Evolutionary conservation across 1,140 invertebrate species (phyloP), one percentile per base, ranked within the genome.

Genomic region (Rhyzopertha dominica): DNA sequence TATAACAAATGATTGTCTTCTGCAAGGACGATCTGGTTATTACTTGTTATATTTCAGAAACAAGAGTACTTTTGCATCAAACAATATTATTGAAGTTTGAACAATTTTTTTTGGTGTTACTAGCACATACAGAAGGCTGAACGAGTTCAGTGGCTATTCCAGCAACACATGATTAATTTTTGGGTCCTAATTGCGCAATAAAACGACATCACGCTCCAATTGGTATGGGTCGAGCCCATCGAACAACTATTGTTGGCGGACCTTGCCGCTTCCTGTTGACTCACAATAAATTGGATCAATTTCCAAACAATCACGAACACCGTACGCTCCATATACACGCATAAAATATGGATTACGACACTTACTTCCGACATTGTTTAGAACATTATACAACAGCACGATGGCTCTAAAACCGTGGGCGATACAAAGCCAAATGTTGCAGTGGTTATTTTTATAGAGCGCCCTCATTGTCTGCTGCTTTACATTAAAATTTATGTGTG

Each of bases 241-340:
- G 29, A 14, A 28, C 25, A 26, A 26, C 37, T 28, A 40, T 40
- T 40, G 37, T 40, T 40, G 25, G 29, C 29, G 24, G 37, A 40
- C 37, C 37, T 40, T 40, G 37, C 37, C 37, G 24, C 29, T 26
- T 40, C 37, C 37, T 40, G 37, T 40, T 40, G 37, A 40, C 4
- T 40, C 37, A 40, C 17, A 17, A 26, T 40, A 28, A 40, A 40
- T 40, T 28, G 37, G 22, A 40, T 40, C 37, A 26, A 40, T 40
- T 40, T 25, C 37, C 37, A 40, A 40, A 40, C 20, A 26, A 40
- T 26, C 29, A 37, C 22, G 20, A 23, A 23, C 35, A 19, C 25
- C 35, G 35, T 24, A 23, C 35, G 35, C 35, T 37, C 35, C 25
- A 37, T 37, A 37, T 37, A 37, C 35, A 17, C 17, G 32, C 10